phyloP scores from a whole-genome alignment of 1,140 invertebrate species.

The Lineus longissimus region DNA sequence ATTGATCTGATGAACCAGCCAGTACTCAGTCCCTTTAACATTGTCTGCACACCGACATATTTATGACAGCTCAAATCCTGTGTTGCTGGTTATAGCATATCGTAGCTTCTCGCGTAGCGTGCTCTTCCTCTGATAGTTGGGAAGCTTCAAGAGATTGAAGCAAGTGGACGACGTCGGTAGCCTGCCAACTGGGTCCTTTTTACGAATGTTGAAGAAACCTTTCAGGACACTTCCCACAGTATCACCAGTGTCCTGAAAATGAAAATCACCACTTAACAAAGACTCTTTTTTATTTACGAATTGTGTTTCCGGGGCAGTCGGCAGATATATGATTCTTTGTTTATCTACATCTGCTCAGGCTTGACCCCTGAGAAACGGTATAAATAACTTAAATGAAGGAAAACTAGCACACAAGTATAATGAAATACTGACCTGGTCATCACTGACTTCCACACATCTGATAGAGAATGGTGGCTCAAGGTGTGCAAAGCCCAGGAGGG shows the following conservation, averaged over 20 bases:
- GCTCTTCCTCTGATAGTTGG: slow-evolving; percentile 96
- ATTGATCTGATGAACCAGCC: too few relatives aligned
- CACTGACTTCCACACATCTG: slow-evolving; percentile 96
- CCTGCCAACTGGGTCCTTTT: slow-evolving; percentile 90
- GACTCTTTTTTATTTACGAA: neutral
- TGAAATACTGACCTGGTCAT: slow-evolving; percentile 95
- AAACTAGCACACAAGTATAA: too few relatives aligned
- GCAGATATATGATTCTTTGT: too few relatives aligned
- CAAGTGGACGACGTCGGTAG: slow-evolving; percentile 98
- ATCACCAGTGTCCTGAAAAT: slow-evolving; percentile 78
- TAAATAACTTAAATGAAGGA: too few relatives aligned
- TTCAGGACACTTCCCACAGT: slow-evolving; percentile 94
- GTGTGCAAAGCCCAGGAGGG: slow-evolving; percentile 93
- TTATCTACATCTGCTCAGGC: too few relatives aligned
- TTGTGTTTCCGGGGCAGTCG: too few relatives aligned
- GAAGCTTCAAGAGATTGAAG: slow-evolving; percentile 97
- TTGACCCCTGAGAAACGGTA: too few relatives aligned
- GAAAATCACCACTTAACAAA: slow-evolving; percentile 15
- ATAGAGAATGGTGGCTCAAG: slow-evolving; percentile 98
- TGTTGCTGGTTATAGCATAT: slow-evolving; percentile 96
- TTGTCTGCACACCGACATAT: too few relatives aligned
- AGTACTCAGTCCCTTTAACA: too few relatives aligned
- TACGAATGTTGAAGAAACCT: slow-evolving; percentile 93
- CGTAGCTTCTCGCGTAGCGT: slow-evolving; percentile 92
- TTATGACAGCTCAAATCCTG: slow-evolving; percentile 88